Evolutionary conservation across 1,140 invertebrate species (phyloP).

Genomic region (Drosophila lacteicornis): DNA sequence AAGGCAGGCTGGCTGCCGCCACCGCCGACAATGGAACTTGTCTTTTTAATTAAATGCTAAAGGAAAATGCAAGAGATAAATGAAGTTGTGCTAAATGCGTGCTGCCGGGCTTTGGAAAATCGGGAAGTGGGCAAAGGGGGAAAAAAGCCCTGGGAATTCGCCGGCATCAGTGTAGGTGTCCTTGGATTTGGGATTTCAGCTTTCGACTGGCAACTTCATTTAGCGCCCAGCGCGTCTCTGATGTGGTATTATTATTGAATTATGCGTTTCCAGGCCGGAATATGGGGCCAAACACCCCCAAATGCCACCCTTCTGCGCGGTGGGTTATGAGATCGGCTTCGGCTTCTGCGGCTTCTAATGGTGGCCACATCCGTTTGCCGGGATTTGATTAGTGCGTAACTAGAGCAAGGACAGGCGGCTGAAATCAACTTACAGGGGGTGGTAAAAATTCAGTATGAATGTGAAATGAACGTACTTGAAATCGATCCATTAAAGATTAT

Average conservation of each 20-base stretch:
- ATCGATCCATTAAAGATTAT: neutral
- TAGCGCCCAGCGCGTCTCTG: constrained; percentile 46
- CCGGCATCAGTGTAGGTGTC: constrained; percentile 40
- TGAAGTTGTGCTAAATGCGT: constrained; percentile 83
- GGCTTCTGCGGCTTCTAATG: constrained; percentile 33
- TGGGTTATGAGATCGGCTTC: constrained; percentile 11
- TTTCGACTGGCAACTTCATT: constrained; percentile 56
- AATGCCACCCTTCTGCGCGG: constrained; percentile 6
- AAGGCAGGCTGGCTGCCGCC: constrained; percentile 44
- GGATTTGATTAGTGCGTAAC: constrained; percentile 47
- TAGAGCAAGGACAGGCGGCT: constrained; percentile 16
- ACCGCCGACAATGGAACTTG: constrained; percentile 80
- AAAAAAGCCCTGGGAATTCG: constrained; percentile 19
- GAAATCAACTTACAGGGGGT: neutral
- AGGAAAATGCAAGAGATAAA: constrained; percentile 82
- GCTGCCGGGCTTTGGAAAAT: constrained; percentile 60
- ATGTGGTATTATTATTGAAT: constrained; percentile 76
- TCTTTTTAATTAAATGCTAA: constrained; percentile 84
- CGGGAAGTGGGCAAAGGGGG: constrained; percentile 21
- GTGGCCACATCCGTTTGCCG: constrained; percentile 31
- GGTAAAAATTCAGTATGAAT: neutral
- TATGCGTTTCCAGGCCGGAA: constrained; percentile 54
- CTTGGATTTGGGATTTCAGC: constrained; percentile 58
- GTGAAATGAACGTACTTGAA: neutral
- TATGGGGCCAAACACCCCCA: constrained; percentile 19